These are phyloP conservation scores for Tetramorium alpestre DNA, from an alignment of 1,140 invertebrate genomes.

Conservation along the genomic window DNA sequence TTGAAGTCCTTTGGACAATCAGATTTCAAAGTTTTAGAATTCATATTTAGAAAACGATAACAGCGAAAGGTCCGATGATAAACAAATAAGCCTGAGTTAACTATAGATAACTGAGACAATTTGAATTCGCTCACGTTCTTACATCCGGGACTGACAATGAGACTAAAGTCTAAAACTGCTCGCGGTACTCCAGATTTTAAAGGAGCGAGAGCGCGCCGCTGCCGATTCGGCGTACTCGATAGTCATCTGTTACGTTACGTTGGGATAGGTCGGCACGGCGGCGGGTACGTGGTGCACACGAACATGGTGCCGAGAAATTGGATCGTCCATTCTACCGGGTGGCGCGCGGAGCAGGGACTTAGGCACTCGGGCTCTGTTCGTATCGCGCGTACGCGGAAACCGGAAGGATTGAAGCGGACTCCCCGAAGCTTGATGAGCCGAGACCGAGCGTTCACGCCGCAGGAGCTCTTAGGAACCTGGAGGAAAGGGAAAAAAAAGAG, in stretches of 20 bases:
- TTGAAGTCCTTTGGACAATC: not conserved
- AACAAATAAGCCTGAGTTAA: not conserved
- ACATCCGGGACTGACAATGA: not conserved
- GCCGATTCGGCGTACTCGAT: slow-evolving; percentile 75
- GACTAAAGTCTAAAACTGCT: not conserved
- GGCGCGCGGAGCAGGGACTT: slow-evolving; percentile 52
- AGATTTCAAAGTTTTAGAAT: not conserved
- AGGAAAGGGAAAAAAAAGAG: slow-evolving; percentile 29
- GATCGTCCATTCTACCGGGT: slow-evolving; percentile 78
- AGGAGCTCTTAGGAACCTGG: not conserved
- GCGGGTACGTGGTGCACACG: slow-evolving; percentile 64
- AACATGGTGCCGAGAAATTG: slow-evolving; percentile 74
- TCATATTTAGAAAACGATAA: not conserved
- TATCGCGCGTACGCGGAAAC: slow-evolving; percentile 13
- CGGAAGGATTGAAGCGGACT: slow-evolving; percentile 3
- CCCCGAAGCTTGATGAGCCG: slow-evolving; percentile 32
- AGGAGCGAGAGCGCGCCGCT: slow-evolving; percentile 57
- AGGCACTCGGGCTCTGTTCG: not conserved
- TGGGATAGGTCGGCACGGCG: slow-evolving; percentile 77
- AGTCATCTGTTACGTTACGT: slow-evolving; percentile 79
- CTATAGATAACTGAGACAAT: too few species aligned
- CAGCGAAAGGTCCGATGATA: not conserved
- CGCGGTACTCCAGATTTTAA: slow-evolving; percentile 24
- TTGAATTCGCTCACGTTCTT: not conserved
- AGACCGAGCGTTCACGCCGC: not conserved